phyloP scores from a whole-genome alignment of 1,140 invertebrate species.

The Macrobrachium nipponense region DNA sequence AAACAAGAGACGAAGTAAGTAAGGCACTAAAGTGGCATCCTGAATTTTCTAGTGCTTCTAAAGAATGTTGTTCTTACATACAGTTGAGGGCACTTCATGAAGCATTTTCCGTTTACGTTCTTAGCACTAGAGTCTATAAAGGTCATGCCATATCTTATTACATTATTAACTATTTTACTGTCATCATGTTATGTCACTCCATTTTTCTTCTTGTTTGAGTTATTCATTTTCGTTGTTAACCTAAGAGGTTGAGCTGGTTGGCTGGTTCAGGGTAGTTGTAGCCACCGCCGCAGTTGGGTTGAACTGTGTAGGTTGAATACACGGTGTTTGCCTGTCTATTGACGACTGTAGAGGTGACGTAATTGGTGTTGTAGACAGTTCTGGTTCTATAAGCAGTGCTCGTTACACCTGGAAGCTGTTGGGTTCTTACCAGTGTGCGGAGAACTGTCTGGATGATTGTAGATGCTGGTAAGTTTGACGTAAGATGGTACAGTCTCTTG shows the following conservation, averaged over 20 bases:
- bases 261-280: conserved; percentile 44
- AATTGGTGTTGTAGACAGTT: conserved; percentile 45
- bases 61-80: not conserved
- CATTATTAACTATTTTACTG: too few species aligned
- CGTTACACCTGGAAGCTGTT: conserved; percentile 30
- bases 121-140: too few species aligned
- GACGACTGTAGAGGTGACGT: conserved; percentile 47
- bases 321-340: conserved; percentile 31
- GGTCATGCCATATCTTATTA: too few species aligned
- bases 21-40: not conserved
- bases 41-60: not conserved
- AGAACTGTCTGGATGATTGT: conserved; percentile 36
- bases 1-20: not conserved
- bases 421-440: conserved; percentile 27
- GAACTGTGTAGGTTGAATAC: conserved; percentile 5
- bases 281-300: conserved; percentile 26
- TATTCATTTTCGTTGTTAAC: not conserved
- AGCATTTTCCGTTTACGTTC: not conserved
- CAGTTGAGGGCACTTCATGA: not conserved
- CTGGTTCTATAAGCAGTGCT: conserved; percentile 28
- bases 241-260: conserved; percentile 32
- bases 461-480: conserved; percentile 17
- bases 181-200: too few species aligned
- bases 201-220: not conserved
- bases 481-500: conserved; percentile 31